These are phyloP conservation scores for Diabrotica virgifera DNA, from an alignment of 1,140 invertebrate species.

Conservation along the genomic window DNA sequence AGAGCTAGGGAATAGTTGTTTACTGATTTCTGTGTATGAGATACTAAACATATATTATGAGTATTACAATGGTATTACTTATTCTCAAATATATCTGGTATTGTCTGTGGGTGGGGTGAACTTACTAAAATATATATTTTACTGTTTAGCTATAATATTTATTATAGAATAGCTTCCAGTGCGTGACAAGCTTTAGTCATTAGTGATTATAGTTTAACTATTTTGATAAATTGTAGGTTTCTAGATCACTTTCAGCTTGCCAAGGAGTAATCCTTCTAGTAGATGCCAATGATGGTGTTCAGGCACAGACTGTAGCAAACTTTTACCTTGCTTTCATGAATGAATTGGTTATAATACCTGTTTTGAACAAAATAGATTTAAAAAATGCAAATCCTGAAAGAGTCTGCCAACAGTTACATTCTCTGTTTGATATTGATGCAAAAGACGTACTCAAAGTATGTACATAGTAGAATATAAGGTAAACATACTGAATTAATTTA, in stretches of 20 bases:
- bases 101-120: too few relatives aligned
- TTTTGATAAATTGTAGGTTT: conserved; percentile 51
- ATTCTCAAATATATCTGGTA: too few relatives aligned
- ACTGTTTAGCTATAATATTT: too few relatives aligned
- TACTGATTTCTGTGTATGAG: too few relatives aligned
- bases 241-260: conserved; percentile 83
- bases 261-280: conserved; percentile 93
- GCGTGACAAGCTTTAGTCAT: too few relatives aligned
- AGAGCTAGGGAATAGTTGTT: too few relatives aligned
- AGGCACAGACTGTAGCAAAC: conserved; percentile 97
- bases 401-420: conserved; percentile 75
- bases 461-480: conserved; percentile 6
- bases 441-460: conserved; percentile 63
- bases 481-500: conserved; percentile 9
- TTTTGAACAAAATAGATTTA: conserved; percentile 96
- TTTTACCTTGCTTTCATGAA: conserved; percentile 87
- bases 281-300: conserved; percentile 95
- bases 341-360: conserved; percentile 83
- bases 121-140: too few relatives aligned
- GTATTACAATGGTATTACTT: too few relatives aligned
- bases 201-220: not conserved
- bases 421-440: conserved; percentile 80
- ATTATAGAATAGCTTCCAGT: too few relatives aligned
- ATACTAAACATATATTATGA: too few relatives aligned
- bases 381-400: conserved; percentile 83